phyloP scores from a whole-genome alignment of 53 echinoderm and acorn worm species.

The Echinometra lucunter region DNA sequence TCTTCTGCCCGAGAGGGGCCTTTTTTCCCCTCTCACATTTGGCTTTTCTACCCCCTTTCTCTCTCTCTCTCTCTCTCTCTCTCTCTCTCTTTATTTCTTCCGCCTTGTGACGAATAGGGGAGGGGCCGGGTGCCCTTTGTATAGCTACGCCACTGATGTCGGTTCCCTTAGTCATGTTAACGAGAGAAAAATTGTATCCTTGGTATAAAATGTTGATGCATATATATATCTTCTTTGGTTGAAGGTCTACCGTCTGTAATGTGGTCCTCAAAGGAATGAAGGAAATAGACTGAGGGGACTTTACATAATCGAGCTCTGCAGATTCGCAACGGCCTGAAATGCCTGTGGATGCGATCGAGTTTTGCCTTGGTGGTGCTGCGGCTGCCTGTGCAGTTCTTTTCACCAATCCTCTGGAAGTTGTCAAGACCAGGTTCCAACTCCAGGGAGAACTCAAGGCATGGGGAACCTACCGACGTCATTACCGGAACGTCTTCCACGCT shows the following conservation, averaged over 20 bases:
- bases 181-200: too few relatives aligned
- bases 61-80: too few relatives aligned
- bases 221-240: not conserved
- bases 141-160: too few relatives aligned
- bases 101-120: too few relatives aligned
- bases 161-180: too few relatives aligned
- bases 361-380: conserved; percentile 42
- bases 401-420: conserved; percentile 50
- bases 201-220: too few relatives aligned
- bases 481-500: conserved; percentile 92
- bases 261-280: not conserved
- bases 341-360: conserved; percentile 34
- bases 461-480: conserved; percentile 84
- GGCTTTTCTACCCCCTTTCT: too few relatives aligned
- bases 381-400: conserved; percentile 43
- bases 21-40: too few relatives aligned
- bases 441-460: conserved; percentile 89
- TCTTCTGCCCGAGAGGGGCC: too few relatives aligned
- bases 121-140: too few relatives aligned
- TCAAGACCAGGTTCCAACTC: conserved; percentile 81
- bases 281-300: not conserved
- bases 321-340: not conserved
- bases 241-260: not conserved
- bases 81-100: too few relatives aligned
- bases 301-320: not conserved